Evolutionary conservation across 2,888 invertebrate species (phyloP), one percentile per base, ranked within the genome.

Genomic region (Aethes cnicana): DNA sequence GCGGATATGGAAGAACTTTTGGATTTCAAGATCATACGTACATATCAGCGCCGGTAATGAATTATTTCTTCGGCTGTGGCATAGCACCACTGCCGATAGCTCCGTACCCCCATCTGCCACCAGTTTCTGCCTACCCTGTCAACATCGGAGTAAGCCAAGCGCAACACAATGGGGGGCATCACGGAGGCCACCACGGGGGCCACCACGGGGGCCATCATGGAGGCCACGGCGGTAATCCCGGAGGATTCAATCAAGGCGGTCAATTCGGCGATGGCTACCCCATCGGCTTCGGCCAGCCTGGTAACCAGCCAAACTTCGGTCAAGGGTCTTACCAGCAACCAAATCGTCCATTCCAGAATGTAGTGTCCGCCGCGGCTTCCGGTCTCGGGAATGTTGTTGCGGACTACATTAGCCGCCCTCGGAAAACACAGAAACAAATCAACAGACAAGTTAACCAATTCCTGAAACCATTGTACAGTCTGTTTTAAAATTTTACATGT

Each of bases 341-440:
- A 3, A 42, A 16, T n/a, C 25, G 82, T 2, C 87, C 90, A 47
- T 64, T 85, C 26, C 81, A 81, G 54, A 74, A 70, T 33, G 80
- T 72, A 0, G 74, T 85, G 1, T 78, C 84, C 0, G 77, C 86
- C 0, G 87, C 90, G 5, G 88, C 91, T 0, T 90, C 91, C 43
- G 90, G 90, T n/a, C 75, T 92, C 6, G 91, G 91, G 21, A 75
- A 84, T 3, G 91, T 89, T 1, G 69, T 92, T 4, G 89, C 91
- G 9, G 90, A 88, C 57, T 76, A 84, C 70, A 68, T 87, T 28
- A 58, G 74, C 18, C 72, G 78, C 36, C 86, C 86, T 1, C 77
- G 72, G 55, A 82, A 79, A 58, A 74, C 77, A 0, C 81, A 84
- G 55, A 79, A 74, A 36, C 74, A 84, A 53, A 73, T 87, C 39